phyloP scores from a whole-genome alignment of 1,140 invertebrate species.

The Phymastichus coffea region DNA sequence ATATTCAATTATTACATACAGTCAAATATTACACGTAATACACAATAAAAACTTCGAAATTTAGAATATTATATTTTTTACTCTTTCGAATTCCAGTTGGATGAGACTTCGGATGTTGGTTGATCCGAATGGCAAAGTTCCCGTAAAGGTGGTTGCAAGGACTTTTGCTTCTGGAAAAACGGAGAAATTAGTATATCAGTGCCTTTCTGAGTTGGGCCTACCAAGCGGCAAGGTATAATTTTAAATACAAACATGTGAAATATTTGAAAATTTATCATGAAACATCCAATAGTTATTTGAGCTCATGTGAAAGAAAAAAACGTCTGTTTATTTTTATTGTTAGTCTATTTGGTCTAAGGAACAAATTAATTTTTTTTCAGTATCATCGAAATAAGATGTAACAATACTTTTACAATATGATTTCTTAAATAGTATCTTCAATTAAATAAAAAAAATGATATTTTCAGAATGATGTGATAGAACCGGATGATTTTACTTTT shows the following conservation, averaged over 20 bases:
- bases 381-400: not conserved
- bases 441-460: not conserved
- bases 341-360: not conserved
- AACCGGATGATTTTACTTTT: constrained; percentile 93
- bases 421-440: not conserved
- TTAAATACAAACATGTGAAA: not conserved
- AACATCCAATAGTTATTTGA: not conserved
- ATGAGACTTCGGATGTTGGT: constrained; percentile 92
- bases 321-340: not conserved
- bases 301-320: not conserved
- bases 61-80: no score
- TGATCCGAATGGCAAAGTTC: constrained; percentile 93
- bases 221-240: constrained; percentile 86
- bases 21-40: no score
- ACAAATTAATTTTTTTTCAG: not conserved
- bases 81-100: constrained; percentile 95
- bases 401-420: not conserved
- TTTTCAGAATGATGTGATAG: constrained; percentile 87
- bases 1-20: no score
- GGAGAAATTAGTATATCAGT: constrained; percentile 97
- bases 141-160: constrained; percentile 92
- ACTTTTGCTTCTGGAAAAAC: constrained; percentile 98
- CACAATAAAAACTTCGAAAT: no score
- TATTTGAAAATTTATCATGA: not conserved
- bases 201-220: constrained; percentile 88